Evolutionary conservation across 2,888 invertebrate genomes (phyloP), one percentile per base, ranked within the genome.

Genomic region (Syritta pipiens): DNA sequence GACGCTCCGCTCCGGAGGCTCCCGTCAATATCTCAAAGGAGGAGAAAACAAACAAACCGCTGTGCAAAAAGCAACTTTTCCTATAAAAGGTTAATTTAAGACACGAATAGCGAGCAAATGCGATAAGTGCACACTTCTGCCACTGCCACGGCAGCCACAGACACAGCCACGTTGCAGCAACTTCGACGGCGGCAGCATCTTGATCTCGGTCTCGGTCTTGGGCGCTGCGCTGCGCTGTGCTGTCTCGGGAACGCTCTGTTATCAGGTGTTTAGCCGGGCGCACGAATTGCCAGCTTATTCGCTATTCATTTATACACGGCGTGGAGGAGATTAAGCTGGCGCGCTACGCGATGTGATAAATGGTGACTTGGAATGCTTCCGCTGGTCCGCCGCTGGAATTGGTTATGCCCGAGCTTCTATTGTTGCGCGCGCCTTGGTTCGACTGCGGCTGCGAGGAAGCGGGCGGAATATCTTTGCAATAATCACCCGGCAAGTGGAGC

Each of bases 1-100:
- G 69, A 65, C 24, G 51, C 49, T 46, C 42, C 26, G 22, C 4
- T 1, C 14, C 28, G 17, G 2, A 7, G 35, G 26, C n/a, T 35
- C 30, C 35, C 55, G 68, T 74, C 74, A 74, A 79, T 79, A 74
- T 67, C 57, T 74, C 57, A 79, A 72, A 59, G 30, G 51, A 71
- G 42, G 48, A 30, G 4, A 49, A 42, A 24, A 4, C 9, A 35
- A 24, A 35, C 14, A 51, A 44, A 42, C 55, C 40, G 42, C 53
- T 14, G n/a, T 22, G 12, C 71, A 68, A 81, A 63, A 81, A 72
- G 79, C 63, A 79, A 79, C 55, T 74, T 74, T 79, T 81, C 32
- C 81, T 81, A 79, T 81, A 81, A 81, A 81, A 81, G 79, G 81
- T 75, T 81, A 81, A 81, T 81, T 81, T 81, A 81, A 71, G 81